Evolutionary conservation across 2,888 invertebrate genomes (phyloP).

Genomic region (Thecocarcelia acutangulata): DNA sequence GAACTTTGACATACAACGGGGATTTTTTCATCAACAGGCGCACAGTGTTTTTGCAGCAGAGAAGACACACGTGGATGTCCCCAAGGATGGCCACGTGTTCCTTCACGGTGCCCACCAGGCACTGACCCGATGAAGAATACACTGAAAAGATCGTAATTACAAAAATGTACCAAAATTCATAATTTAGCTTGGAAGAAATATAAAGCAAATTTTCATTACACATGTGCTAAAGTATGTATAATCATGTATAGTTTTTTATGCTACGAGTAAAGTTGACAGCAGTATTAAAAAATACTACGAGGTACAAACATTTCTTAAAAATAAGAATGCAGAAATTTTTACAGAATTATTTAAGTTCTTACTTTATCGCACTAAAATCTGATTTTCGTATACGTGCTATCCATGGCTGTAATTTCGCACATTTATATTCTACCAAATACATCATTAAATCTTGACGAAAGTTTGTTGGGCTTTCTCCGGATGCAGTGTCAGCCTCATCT

Average conservation of each 20-base stretch:
- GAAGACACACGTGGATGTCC: conserved; percentile 85
- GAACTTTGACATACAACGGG: conserved; percentile 93
- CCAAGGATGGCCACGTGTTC: conserved; percentile 83
- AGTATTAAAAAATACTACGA: too few relatives aligned
- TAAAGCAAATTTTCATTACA: background rate
- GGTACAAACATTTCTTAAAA: too few relatives aligned
- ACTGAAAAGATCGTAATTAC: conserved; percentile 80
- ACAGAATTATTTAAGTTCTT: conserved; percentile 75
- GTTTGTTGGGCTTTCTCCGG: conserved; percentile 91
- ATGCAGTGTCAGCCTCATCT: conserved; percentile 81
- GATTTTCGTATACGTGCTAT: conserved; percentile 87
- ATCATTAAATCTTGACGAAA: conserved; percentile 90
- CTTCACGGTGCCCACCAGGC: conserved; percentile 89
- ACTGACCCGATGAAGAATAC: conserved; percentile 93
- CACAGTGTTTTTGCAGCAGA: conserved; percentile 86
- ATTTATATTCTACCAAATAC: conserved; percentile 89
- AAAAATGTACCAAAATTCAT: background rate
- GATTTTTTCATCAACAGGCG: conserved; percentile 84
- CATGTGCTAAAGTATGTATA: too few relatives aligned
- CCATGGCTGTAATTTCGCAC: conserved; percentile 87
- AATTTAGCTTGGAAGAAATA: background rate
- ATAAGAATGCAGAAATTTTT: too few relatives aligned
- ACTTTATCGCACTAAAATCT: conserved; percentile 93
- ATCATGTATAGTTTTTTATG: too few relatives aligned
- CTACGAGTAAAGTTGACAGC: too few relatives aligned